phyloP scores from a whole-genome alignment of 2,888 invertebrate species.

The Dasypogon diadema region DNA sequence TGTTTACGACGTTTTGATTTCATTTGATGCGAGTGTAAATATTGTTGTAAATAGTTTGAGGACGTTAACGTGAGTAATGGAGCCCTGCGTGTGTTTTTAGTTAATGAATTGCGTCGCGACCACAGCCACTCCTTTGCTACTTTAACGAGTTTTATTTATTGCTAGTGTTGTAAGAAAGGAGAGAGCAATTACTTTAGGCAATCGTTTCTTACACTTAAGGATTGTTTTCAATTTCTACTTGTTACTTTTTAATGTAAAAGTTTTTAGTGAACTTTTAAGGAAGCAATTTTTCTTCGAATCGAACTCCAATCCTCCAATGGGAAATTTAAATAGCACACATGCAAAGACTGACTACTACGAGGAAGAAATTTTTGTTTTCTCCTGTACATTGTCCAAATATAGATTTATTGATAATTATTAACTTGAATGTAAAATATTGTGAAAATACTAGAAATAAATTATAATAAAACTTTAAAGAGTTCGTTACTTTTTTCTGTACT shows the following conservation, averaged over 20 bases:
- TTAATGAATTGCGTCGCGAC: conserved; percentile 5
- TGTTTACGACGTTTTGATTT: background rate
- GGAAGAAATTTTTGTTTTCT: conserved; percentile 40
- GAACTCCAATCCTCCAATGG: background rate
- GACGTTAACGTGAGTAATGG: background rate
- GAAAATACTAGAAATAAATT: conserved; percentile 37
- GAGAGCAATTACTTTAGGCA: conserved; percentile 11
- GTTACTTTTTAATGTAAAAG: no score
- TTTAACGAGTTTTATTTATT: conserved; percentile 29
- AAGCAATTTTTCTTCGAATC: background rate
- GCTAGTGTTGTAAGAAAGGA: conserved; percentile 26
- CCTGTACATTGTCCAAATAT: conserved; percentile 48
- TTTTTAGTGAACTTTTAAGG: no score
- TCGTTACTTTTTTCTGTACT: no score
- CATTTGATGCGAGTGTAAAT: conserved; percentile 35
- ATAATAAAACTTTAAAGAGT: conserved; percentile 14
- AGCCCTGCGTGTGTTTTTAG: conserved; percentile 47
- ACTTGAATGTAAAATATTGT: conserved; percentile 26
- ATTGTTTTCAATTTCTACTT: background rate
- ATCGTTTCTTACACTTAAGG: background rate
- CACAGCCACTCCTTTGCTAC: conserved; percentile 8
- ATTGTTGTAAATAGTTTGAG: conserved; percentile 30
- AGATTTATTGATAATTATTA: conserved; percentile 27
- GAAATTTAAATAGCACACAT: conserved; percentile 37
- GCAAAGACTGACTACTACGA: conserved; percentile 44